Percentiles rank a stretch among this genome's conserved stretches.
These are phyloP conservation scores for Geophilus truncorum DNA, from an alignment of 2,888 invertebrate genomes.

Conservation along the genomic window DNA sequence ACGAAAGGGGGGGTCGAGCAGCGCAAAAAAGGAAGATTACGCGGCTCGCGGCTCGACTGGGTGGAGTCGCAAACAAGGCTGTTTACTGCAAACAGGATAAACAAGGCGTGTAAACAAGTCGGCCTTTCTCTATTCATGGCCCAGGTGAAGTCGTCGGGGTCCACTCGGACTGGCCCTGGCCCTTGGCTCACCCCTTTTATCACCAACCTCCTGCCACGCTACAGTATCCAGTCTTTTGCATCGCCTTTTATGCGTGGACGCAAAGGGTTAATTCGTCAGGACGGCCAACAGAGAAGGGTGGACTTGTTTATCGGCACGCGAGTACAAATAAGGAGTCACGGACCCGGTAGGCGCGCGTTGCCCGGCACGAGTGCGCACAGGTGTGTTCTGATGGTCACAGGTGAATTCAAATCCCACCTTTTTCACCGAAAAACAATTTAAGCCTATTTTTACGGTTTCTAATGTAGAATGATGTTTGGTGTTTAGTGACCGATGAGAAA, in stretches of 20 bases:
- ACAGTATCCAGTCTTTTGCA: slow-evolving; percentile 15
- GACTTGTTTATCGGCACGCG: slow-evolving; percentile 6
- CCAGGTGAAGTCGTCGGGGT: slow-evolving; percentile 20
- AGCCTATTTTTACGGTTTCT: neutral
- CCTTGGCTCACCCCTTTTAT: neutral
- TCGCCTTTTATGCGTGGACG: neutral
- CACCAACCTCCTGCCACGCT: slow-evolving; percentile 5
- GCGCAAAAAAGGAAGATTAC: neutral
- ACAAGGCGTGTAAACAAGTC: slow-evolving; percentile 20
- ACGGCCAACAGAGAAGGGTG: slow-evolving; percentile 8
- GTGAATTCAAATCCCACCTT: neutral
- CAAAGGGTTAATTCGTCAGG: slow-evolving; percentile 33
- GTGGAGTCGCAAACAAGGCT: neutral
- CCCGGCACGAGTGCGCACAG: neutral
- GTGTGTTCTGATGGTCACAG: neutral
- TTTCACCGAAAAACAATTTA: too few species aligned
- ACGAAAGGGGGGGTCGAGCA: neutral
- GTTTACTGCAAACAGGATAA: slow-evolving; percentile 16
- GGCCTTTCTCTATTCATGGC: neutral
- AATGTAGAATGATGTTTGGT: neutral
- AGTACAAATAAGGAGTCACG: slow-evolving; percentile 4
- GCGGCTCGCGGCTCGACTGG: neutral
- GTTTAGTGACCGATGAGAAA: too few species aligned
- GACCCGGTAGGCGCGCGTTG: neutral
- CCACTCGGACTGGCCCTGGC: neutral